Evolutionary conservation across 1,140 invertebrate species (phyloP), one percentile per base, ranked within the genome.

Genomic region (Lordiphosa clarofinis): DNA sequence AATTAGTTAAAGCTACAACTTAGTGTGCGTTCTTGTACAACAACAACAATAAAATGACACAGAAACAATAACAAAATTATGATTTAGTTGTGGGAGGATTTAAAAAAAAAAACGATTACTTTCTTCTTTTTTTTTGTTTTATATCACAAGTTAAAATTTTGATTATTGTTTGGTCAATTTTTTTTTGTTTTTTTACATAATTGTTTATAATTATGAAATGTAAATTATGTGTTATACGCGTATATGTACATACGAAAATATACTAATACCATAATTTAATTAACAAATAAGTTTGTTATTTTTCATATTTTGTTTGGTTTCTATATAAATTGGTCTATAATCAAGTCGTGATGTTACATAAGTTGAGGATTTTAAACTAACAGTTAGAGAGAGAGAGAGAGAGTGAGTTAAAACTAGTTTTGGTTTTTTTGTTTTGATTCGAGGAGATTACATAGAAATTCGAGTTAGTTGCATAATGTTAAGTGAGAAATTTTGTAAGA

Each of bases 141-240:
- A 79, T 87, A 87, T 87, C 84, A 87, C 84, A 87, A 87, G 84
- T 84, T 87, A 87, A 84, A 82, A 75, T 87, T 87, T 87, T 87
- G 76, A 87, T 87, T 87, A 87, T 87, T 87, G 76, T 79, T 87
- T 87, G 82, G 82, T 87, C 82, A 82, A 81, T 86, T 79, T 24
- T 19, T 58, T 68, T 61, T 75, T 12, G 68, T 57, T 58, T 56
- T 38, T 69, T 57, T 36, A 52, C 71, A 56, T 71, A 49, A 24
- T 62, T 36, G 49, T 55, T 13, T 33, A 54, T 57, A 12, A 40
- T 56, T 49, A 19, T 39, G 49, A 48, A 50, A 48, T 69, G 42
- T 60, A 55, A 46, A 56, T 48, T 63, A 55, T 56, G 55, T 56
- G 48, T 64, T 53, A 59, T 38, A 42, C 46, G 64, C 50, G 64